These are phyloP conservation scores for Nephila pilipes DNA, from an alignment of 1,140 invertebrate species.

Conservation along the genomic window DNA sequence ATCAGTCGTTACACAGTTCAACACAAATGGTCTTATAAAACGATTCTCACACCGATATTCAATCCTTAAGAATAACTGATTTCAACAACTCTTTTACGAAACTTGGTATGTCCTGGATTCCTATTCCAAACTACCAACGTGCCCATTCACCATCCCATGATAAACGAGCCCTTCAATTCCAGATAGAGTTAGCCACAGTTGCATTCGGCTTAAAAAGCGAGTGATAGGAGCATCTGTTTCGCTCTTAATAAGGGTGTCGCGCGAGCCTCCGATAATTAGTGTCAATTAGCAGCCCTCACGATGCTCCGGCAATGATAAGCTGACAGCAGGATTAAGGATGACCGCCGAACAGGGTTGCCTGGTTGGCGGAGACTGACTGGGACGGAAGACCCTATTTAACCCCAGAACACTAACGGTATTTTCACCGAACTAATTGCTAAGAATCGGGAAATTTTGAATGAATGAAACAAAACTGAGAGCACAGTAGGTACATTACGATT, in stretches of 20 bases:
- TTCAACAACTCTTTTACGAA: too few species aligned
- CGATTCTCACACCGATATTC: too few species aligned
- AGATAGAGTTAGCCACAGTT: constrained; percentile 5
- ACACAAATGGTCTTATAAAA: too few species aligned
- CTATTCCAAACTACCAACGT: not conserved
- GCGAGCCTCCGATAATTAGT: constrained; percentile 55
- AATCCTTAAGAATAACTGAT: too few species aligned
- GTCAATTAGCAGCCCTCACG: constrained; percentile 65
- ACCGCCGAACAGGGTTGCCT: constrained; percentile 43
- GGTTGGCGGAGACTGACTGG: not conserved
- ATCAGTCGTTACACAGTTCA: too few species aligned
- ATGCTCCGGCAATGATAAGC: constrained; percentile 64
- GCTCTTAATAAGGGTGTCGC: constrained; percentile 62
- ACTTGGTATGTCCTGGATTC: too few species aligned
- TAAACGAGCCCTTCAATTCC: not conserved
- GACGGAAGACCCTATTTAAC: too few species aligned
- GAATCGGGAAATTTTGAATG: too few species aligned
- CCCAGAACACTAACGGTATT: too few species aligned
- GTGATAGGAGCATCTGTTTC: constrained; percentile 42
- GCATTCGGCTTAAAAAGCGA: constrained; percentile 48
- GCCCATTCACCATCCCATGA: not conserved
- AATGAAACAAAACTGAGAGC: too few species aligned
- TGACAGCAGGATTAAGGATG: constrained; percentile 70
- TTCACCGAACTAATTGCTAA: too few species aligned
- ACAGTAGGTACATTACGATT: too few species aligned